Evolutionary conservation across 2,888 invertebrate species (phyloP).

Genomic region (Ophioninae sp.): DNA sequence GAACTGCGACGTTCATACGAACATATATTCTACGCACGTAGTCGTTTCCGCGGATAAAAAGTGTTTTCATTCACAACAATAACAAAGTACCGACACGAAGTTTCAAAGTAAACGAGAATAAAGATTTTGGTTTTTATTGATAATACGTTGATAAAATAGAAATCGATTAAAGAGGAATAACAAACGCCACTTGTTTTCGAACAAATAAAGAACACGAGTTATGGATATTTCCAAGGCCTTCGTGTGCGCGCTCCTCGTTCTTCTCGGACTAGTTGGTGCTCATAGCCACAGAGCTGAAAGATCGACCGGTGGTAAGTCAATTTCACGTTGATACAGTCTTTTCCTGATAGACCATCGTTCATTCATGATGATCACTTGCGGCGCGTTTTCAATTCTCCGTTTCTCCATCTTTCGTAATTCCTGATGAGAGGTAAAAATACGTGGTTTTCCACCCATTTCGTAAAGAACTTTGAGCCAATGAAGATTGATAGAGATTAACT

Average conservation of each 20-base stretch:
- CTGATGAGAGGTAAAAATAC: neutral
- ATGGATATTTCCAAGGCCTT: slow-evolving; percentile 59
- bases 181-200: slow-evolving; percentile 25
- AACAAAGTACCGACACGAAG: slow-evolving; percentile 7
- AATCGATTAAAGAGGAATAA: slow-evolving; percentile 1
- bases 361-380: slow-evolving; percentile 14
- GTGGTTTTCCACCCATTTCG: neutral
- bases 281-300: slow-evolving; percentile 45
- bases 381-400: slow-evolving; percentile 28
- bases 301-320: slow-evolving; percentile 53
- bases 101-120: slow-evolving; percentile 19
- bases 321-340: slow-evolving; percentile 35
- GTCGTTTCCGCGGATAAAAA: slow-evolving; percentile 53
- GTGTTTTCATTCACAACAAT: slow-evolving; percentile 44
- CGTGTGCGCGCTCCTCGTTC: slow-evolving; percentile 58
- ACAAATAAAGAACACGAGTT: slow-evolving; percentile 48
- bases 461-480: neutral
- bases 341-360: neutral
- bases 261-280: slow-evolving; percentile 55
- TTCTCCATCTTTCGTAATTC: slow-evolving; percentile 15
- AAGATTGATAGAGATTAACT: neutral
- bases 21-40: slow-evolving; percentile 39
- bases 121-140: slow-evolving; percentile 30
- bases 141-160: slow-evolving; percentile 12
- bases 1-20: slow-evolving; percentile 68